Evolutionary conservation across 2,113 vertebrate genomes (phyloP).

Genomic region (Neotoma lepida): DNA sequence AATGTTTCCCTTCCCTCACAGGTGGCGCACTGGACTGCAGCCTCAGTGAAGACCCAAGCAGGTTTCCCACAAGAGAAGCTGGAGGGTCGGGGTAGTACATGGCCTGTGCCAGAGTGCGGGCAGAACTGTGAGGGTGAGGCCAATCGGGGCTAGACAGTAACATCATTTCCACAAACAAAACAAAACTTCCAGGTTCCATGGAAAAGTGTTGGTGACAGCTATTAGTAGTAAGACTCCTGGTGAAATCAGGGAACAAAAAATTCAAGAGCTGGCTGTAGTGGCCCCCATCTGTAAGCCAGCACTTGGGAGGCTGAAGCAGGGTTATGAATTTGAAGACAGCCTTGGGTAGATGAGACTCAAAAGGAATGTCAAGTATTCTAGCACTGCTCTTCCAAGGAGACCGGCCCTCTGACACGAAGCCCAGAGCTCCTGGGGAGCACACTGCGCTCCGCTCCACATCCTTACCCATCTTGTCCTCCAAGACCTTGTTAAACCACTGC

Average conservation of each 20-base stretch:
- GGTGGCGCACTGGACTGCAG: background rate
- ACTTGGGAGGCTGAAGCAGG: background rate
- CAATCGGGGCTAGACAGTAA: background rate
- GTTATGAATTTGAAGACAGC: background rate
- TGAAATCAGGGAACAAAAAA: background rate
- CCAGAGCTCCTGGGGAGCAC: background rate
- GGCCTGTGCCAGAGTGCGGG: background rate
- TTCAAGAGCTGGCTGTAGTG: background rate
- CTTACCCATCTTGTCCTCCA: slow-evolving; percentile 91
- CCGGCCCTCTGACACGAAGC: too few relatives aligned
- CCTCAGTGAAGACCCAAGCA: background rate
- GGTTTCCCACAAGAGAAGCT: background rate
- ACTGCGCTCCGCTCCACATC: background rate
- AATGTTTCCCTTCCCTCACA: background rate
- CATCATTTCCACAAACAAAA: background rate
- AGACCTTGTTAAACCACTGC: slow-evolving; percentile 91
- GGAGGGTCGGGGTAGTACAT: too few relatives aligned
- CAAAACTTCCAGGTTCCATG: background rate
- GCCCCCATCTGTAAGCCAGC: background rate
- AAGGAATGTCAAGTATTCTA: background rate
- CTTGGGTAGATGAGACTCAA: background rate
- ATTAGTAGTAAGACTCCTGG: background rate
- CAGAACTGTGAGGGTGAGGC: background rate
- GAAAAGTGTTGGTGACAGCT: background rate
- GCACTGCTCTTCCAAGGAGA: background rate